These are phyloP conservation scores for Halcyon smyrnensis DNA, from an alignment of 2,797 vertebrate genomes.

Conservation along the genomic window DNA sequence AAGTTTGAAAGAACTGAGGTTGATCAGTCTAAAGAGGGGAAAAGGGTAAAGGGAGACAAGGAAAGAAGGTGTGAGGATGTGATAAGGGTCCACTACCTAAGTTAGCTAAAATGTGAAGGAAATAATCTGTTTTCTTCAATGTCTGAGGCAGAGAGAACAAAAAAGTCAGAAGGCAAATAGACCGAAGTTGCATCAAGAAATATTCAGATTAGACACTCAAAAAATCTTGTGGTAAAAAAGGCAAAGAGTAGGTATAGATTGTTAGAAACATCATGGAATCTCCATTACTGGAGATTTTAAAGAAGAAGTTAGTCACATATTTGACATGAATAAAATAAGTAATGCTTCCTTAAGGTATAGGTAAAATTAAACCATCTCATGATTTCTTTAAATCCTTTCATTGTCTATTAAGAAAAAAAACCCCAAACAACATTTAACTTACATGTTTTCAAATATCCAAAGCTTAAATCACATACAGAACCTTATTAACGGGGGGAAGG, in stretches of 20 bases:
- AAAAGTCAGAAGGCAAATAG: neutral
- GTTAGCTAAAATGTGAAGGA: neutral
- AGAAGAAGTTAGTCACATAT: neutral
- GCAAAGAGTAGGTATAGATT: neutral
- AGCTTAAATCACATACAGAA: neutral
- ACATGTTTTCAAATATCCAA: neutral
- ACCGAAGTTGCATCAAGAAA: neutral
- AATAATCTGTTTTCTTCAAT: neutral
- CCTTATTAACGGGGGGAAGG: accelerated
- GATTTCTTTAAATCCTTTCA: neutral
- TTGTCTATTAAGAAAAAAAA: neutral
- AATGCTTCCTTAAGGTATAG: neutral
- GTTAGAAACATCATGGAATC: neutral
- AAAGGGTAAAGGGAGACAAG: neutral
- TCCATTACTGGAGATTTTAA: neutral
- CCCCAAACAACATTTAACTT: neutral
- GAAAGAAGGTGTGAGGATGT: neutral
- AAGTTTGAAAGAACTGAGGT: neutral
- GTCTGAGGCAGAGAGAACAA: neutral
- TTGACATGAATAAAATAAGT: neutral
- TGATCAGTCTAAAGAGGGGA: neutral
- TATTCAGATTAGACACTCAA: neutral
- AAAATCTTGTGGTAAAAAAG: neutral
- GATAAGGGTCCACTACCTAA: accelerated
- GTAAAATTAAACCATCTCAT: neutral